Conservation (phyloP, 2,113 vertebrate species). For the Lampris incognitus region DNA sequence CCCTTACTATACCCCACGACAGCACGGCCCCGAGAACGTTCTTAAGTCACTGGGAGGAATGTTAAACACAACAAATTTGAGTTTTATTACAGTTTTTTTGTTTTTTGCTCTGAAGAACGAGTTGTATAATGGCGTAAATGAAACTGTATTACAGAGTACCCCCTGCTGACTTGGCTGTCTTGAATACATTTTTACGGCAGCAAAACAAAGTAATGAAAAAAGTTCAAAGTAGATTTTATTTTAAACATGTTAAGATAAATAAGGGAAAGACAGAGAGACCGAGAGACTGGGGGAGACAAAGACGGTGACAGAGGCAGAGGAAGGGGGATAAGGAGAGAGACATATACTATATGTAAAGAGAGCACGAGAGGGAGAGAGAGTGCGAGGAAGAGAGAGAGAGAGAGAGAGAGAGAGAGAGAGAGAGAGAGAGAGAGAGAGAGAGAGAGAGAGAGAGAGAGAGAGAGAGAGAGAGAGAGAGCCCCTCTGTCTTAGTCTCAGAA, state of each 20-base stretch:
- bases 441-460: conserved; percentile 14
- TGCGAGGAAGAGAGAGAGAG: not conserved
- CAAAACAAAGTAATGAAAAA: not conserved
- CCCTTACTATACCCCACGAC: conserved; percentile 14
- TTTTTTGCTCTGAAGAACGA: conserved; percentile 10
- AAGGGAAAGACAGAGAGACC: conserved; percentile 1
- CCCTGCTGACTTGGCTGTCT: conserved; percentile 23
- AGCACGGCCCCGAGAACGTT: not conserved
- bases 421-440: conserved; percentile 18
- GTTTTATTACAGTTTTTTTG: conserved; percentile 12
- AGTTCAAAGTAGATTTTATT: not conserved
- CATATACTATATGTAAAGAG: not conserved
- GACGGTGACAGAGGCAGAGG: not conserved
- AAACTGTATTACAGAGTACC: not conserved
- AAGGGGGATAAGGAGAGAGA: conserved; percentile 13
- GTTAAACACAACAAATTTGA: conserved; percentile 28
- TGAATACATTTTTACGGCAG: not conserved
- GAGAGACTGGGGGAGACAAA: not conserved
- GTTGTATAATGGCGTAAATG: not conserved
- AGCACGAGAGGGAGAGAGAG: not conserved
- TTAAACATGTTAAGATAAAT: not conserved
- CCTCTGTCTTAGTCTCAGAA: conserved; percentile 47
- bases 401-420: not conserved
- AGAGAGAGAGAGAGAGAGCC: not conserved
- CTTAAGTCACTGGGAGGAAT: not conserved